Percentiles rank a stretch among this genome's conserved stretches.
Evolutionary conservation across 2,888 invertebrate species (phyloP).

Genomic region (Alviniconcha strummeri): DNA sequence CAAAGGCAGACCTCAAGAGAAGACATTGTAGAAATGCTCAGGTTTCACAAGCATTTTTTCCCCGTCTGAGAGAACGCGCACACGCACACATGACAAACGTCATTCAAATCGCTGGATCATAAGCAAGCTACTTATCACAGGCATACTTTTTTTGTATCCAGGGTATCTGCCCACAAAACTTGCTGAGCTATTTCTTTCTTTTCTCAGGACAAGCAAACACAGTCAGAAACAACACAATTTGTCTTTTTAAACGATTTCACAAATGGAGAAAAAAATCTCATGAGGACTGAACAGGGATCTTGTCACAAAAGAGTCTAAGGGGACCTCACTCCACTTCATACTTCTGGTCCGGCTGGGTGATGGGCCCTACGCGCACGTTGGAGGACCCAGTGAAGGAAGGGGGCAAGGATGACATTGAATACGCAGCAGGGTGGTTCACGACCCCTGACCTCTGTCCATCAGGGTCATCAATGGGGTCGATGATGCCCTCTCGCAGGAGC

Average conservation of each 20-base stretch:
- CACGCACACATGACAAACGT: not conserved
- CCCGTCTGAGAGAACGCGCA: too few species aligned
- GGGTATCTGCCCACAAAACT: too few species aligned
- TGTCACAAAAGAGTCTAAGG: too few species aligned
- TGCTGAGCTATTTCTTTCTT: too few species aligned
- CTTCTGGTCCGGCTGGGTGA: constrained; percentile 33
- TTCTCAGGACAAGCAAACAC: too few species aligned
- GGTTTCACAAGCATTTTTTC: too few species aligned
- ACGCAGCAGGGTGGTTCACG: constrained; percentile 39
- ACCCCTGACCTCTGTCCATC: constrained; percentile 33
- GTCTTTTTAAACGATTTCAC: too few species aligned
- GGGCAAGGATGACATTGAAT: constrained; percentile 41
- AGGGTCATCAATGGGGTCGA: constrained; percentile 40
- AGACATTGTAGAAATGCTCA: not conserved
- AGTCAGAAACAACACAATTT: too few species aligned
- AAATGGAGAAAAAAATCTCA: too few species aligned
- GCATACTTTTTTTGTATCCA: not conserved
- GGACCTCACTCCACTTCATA: constrained; percentile 38
- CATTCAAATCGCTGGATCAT: constrained; percentile 5
- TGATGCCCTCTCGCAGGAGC: constrained; percentile 56
- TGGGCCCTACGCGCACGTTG: not conserved
- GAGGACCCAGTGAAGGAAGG: constrained; percentile 27
- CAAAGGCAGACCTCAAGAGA: too few species aligned
- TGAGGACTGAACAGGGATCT: too few species aligned
- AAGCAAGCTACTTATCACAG: constrained; percentile 8